These are phyloP conservation scores for Drosophila hamatofila DNA, from an alignment of 2,888 invertebrate species.

Conservation along the genomic window DNA sequence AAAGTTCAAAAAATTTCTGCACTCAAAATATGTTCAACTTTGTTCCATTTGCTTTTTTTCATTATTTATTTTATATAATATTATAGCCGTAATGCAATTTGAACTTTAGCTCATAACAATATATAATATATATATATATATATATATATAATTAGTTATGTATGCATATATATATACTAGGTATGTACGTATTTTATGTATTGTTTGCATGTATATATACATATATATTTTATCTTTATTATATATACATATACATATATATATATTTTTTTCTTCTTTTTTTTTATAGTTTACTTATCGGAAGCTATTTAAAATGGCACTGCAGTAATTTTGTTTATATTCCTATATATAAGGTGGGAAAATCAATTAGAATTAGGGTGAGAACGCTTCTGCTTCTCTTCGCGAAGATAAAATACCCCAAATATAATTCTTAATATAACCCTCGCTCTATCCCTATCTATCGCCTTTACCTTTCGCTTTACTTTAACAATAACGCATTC, in stretches of 20 bases:
- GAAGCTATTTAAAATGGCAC: conserved; percentile 84
- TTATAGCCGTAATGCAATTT: conserved; percentile 72
- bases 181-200: conserved; percentile 60
- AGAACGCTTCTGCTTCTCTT: conserved; percentile 27
- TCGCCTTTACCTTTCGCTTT: conserved; percentile 29
- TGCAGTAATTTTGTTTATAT: conserved; percentile 82
- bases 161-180: conserved; percentile 39
- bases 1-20: conserved; percentile 71
- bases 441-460: not conserved
- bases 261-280: conserved; percentile 4
- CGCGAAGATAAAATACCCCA: conserved; percentile 48
- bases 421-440: conserved; percentile 36
- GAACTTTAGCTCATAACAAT: conserved; percentile 79
- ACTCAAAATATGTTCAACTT: conserved; percentile 74
- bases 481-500: conserved; percentile 52
- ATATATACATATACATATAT: conserved; percentile 27
- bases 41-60: conserved; percentile 73
- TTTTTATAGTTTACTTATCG: conserved; percentile 69
- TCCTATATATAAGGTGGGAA: conserved; percentile 84
- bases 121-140: conserved; percentile 55
- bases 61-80: conserved; percentile 5
- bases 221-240: conserved; percentile 4
- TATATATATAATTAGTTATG: conserved; percentile 51
- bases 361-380: conserved; percentile 81
- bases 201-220: conserved; percentile 41